phyloP scores from a whole-genome alignment of 2,888 invertebrate genomes.

The Sesia bembeciformis region DNA sequence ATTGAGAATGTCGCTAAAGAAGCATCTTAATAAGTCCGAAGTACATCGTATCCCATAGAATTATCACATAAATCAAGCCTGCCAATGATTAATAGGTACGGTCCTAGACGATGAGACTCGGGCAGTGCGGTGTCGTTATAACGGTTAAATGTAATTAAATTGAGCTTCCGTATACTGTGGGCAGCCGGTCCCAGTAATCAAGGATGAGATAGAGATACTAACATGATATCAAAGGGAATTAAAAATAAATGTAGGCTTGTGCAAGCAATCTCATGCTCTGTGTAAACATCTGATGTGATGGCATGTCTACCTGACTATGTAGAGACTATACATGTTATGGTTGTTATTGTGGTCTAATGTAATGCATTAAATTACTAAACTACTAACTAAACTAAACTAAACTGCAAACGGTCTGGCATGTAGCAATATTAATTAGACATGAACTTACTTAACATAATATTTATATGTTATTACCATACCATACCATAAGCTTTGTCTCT shows the following conservation, averaged over 20 bases:
- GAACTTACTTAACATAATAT: too few relatives aligned
- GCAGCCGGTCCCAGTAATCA: constrained; percentile 1
- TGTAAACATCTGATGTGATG: not conserved
- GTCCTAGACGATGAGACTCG: constrained; percentile 35
- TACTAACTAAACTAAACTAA: too few relatives aligned
- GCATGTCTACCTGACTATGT: too few relatives aligned
- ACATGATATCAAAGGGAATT: not conserved
- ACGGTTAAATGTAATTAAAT: constrained; percentile 67
- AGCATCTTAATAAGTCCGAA: constrained; percentile 46
- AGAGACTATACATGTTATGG: too few relatives aligned
- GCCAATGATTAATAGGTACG: constrained; percentile 56
- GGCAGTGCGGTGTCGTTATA: constrained; percentile 44
- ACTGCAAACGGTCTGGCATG: too few relatives aligned
- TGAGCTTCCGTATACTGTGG: constrained; percentile 52
- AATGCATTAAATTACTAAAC: too few relatives aligned
- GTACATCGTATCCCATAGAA: constrained; percentile 46
- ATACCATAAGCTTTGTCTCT: too few relatives aligned
- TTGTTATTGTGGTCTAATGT: too few relatives aligned
- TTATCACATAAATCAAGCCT: constrained; percentile 65
- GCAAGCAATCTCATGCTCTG: not conserved
- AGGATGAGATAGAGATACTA: not conserved
- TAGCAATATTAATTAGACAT: too few relatives aligned
- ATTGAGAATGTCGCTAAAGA: constrained; percentile 22
- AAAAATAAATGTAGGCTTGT: not conserved
- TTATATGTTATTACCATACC: too few relatives aligned